A percentile compares a stretch with the other conserved stretches of the same genome.
Evolutionary conservation across 2,113 vertebrate species (phyloP).

Genomic region (Rhinolophus sinicus): DNA sequence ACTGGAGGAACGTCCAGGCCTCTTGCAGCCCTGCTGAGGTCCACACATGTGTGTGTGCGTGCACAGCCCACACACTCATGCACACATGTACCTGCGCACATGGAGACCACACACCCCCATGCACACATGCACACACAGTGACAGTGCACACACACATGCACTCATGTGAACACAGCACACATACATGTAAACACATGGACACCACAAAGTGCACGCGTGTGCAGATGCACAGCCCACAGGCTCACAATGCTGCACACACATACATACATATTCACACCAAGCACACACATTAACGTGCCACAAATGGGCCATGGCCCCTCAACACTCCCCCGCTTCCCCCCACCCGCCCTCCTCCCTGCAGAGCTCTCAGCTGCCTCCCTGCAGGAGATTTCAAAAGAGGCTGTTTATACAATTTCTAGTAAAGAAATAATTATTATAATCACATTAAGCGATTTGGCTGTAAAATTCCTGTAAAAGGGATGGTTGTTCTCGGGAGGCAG

Average conservation of each 20-base stretch:
- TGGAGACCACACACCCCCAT: neutral
- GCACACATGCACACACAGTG: too few relatives aligned
- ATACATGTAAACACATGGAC: too few relatives aligned
- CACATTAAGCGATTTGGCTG: constrained; percentile 86
- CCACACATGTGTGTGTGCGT: neutral
- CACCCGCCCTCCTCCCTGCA: constrained; percentile 49
- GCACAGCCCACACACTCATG: too few relatives aligned
- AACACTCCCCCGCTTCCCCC: neutral
- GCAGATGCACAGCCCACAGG: rapidly evolving
- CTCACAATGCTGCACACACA: neutral
- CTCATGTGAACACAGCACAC: rapidly evolving
- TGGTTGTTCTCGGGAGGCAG: neutral
- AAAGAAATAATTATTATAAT: constrained; percentile 87
- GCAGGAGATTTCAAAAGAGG: constrained; percentile 80
- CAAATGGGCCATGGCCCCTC: neutral
- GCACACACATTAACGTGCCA: neutral
- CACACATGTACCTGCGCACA: neutral
- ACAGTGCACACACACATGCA: neutral
- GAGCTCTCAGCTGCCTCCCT: constrained; percentile 78
- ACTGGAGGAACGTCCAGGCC: neutral
- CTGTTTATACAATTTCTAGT: constrained; percentile 82
- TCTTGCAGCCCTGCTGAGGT: neutral
- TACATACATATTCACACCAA: neutral
- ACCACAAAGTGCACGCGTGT: too few relatives aligned
- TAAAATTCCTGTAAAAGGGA: constrained; percentile 74